Conservation (phyloP, 1,140 invertebrate species). For the Delia radicum region DNA sequence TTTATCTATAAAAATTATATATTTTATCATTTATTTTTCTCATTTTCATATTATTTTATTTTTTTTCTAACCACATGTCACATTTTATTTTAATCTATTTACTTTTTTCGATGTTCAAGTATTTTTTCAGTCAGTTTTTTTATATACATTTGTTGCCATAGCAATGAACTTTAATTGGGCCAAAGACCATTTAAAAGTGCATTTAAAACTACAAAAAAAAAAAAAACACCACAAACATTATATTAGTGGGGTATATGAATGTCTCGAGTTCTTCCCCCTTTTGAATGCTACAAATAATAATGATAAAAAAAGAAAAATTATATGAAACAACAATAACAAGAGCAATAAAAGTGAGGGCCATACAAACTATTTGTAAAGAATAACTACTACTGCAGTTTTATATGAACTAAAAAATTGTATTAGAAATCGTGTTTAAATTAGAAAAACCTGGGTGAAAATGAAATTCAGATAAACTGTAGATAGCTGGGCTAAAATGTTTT, state of each 20-base stretch:
- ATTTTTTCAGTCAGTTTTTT: not conserved
- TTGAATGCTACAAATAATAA: not conserved
- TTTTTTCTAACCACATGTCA: too few relatives aligned
- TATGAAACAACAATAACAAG: not conserved
- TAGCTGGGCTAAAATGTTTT: too few relatives aligned
- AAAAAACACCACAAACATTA: not conserved
- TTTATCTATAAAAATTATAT: not conserved
- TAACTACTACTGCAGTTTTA: not conserved
- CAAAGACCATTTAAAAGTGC: conserved; percentile 24
- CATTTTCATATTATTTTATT: not conserved
- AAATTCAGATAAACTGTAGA: too few relatives aligned
- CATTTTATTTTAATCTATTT: not conserved
- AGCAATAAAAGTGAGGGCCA: conserved; percentile 20
- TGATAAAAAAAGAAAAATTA: not conserved
- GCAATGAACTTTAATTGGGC: conserved; percentile 23
- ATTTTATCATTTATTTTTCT: not conserved
- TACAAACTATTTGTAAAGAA: not conserved
- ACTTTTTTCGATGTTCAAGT: too few relatives aligned
- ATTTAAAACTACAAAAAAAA: too few relatives aligned
- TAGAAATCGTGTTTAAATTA: too few relatives aligned
- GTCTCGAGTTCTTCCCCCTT: not conserved
- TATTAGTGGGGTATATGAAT: not conserved
- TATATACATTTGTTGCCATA: conserved; percentile 11
- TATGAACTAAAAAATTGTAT: too few relatives aligned
- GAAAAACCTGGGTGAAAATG: not conserved